phyloP scores from a whole-genome alignment of 1,140 invertebrate species.

The Anoplophora glabripennis region DNA sequence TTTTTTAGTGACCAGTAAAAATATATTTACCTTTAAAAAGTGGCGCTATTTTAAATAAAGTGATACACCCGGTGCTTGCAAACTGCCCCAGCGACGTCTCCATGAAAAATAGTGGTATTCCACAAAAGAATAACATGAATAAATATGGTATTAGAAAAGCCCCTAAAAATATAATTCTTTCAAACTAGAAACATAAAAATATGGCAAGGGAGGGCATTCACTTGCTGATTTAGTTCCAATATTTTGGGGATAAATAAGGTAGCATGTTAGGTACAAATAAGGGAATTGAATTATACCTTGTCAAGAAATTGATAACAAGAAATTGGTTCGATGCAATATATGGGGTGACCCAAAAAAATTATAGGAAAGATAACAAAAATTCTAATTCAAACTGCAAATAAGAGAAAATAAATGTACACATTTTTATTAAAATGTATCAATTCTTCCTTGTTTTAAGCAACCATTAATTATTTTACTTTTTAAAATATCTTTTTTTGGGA shows the following conservation, averaged over 20 bases:
- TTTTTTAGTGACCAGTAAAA: background rate
- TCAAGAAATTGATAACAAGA: too few relatives aligned
- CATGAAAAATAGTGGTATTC: conserved; percentile 86
- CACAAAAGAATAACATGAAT: conserved; percentile 72
- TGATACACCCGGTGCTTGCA: conserved; percentile 76
- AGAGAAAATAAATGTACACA: too few relatives aligned
- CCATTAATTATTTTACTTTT: too few relatives aligned
- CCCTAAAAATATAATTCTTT: conserved; percentile 53
- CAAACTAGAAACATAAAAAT: background rate
- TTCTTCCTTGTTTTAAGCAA: too few relatives aligned
- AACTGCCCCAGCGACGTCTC: conserved; percentile 86
- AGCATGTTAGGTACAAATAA: background rate
- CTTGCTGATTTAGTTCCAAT: background rate
- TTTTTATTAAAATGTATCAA: too few relatives aligned
- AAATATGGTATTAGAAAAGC: conserved; percentile 76
- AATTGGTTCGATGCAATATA: too few relatives aligned
- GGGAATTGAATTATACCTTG: too few relatives aligned
- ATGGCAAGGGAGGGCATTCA: background rate
- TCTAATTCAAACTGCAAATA: too few relatives aligned
- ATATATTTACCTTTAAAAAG: conserved; percentile 80
- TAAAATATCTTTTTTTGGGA: too few relatives aligned
- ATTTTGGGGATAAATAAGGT: background rate
- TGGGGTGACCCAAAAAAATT: too few relatives aligned
- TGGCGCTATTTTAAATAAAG: conserved; percentile 69
- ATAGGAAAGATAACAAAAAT: too few relatives aligned